Evolutionary conservation across 2,888 invertebrate species (phyloP).

Genomic region (Unio pictorum): DNA sequence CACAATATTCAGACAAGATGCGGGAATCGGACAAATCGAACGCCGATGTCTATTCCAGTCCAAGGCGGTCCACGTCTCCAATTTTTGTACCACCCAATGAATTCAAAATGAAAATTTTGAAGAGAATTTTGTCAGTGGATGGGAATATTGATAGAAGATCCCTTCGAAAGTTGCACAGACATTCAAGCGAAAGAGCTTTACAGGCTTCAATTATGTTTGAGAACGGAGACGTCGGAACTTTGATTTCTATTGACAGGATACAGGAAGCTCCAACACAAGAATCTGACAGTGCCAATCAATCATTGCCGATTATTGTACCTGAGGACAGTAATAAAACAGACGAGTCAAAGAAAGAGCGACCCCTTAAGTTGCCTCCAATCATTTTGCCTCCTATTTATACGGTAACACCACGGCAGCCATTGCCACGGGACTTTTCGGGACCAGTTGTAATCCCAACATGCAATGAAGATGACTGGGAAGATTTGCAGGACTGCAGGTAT

Average conservation of each 20-base stretch:
- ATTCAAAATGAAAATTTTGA: conserved; percentile 46
- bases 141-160: conserved; percentile 39
- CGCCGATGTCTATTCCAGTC: no score
- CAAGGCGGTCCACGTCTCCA: conserved; percentile 16
- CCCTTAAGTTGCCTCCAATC: conserved; percentile 49
- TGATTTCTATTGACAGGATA: conserved; percentile 43
- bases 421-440: conserved; percentile 38
- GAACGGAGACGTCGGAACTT: conserved; percentile 46
- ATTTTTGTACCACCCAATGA: conserved; percentile 41
- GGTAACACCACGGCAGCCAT: conserved; percentile 38
- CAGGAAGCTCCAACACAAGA: background rate
- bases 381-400: conserved; percentile 47
- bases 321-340: background rate
- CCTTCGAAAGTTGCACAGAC: conserved; percentile 36
- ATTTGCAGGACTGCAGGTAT: conserved; percentile 54
- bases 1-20: no score
- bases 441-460: conserved; percentile 29
- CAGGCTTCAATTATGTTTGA: conserved; percentile 47
- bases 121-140: conserved; percentile 40
- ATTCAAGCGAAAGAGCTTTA: conserved; percentile 37
- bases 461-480: conserved; percentile 53
- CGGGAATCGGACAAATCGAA: no score
- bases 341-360: conserved; percentile 28
- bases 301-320: no score
- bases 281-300: no score